These are phyloP conservation scores for Prunella himalayana DNA, from an alignment of 2,113 vertebrate genomes.

Conservation along the genomic window DNA sequence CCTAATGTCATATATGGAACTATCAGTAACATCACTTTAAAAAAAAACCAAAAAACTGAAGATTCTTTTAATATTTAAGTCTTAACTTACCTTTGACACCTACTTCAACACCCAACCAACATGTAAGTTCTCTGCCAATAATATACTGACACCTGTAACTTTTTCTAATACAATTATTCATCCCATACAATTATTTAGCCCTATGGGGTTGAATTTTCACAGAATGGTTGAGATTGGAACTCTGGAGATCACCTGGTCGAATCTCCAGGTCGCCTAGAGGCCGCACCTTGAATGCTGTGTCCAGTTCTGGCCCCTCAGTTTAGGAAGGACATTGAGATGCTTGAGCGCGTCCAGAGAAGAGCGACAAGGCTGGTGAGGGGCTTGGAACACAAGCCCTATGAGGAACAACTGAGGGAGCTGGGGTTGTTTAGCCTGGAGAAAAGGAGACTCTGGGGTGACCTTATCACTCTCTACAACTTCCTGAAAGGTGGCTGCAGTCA, in stretches of 20 bases:
- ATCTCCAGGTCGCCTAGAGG: fast-evolving
- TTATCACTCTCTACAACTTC: too few species aligned
- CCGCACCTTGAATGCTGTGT: too few species aligned
- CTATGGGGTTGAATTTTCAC: background rate
- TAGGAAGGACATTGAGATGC: too few species aligned
- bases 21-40: background rate
- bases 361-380: too few species aligned
- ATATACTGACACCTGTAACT: background rate
- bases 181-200: background rate
- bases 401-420: too few species aligned
- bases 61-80: background rate
- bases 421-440: too few species aligned
- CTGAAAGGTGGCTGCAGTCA: too few species aligned
- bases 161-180: background rate
- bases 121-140: background rate
- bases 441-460: too few species aligned
- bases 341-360: too few species aligned
- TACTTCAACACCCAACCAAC: background rate
- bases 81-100: background rate
- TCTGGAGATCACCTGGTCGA: background rate
- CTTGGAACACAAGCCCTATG: too few species aligned
- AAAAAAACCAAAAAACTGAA: background rate
- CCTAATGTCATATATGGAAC: background rate
- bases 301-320: too few species aligned
- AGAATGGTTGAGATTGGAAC: background rate